These are phyloP conservation scores for Eurytoma californica DNA, from an alignment of 2,888 invertebrate genomes.

Conservation along the genomic window DNA sequence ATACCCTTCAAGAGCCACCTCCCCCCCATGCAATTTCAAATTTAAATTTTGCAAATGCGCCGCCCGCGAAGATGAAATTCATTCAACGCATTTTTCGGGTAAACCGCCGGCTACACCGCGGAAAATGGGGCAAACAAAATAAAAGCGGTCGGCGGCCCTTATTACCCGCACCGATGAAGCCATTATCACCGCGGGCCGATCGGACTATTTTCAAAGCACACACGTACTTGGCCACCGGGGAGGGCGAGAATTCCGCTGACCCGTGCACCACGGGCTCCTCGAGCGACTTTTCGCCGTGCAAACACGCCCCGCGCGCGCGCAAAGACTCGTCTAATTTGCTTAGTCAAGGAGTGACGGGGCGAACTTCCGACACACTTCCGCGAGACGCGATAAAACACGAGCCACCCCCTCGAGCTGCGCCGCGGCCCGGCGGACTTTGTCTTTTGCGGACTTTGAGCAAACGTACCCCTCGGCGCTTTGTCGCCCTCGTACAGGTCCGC, in stretches of 20 bases:
- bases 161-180: no score
- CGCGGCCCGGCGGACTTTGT: no score
- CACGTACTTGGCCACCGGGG: background rate
- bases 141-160: no score
- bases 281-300: conserved; percentile 37
- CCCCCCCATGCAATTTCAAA: no score
- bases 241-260: background rate
- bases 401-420: no score
- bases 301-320: conserved; percentile 22
- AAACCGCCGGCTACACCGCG: no score
- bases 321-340: conserved; percentile 49
- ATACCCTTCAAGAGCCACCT: no score
- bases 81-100: no score
- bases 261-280: background rate
- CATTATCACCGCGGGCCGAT: no score
- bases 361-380: background rate
- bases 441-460: background rate
- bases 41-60: no score
- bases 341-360: conserved; percentile 11
- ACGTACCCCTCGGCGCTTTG: background rate
- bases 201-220: conserved; percentile 13
- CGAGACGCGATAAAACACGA: conserved; percentile 4
- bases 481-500: background rate
- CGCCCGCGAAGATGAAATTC: no score
- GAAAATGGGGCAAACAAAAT: no score